These are phyloP conservation scores for Hypercompe scribonia DNA, from an alignment of 2,888 invertebrate species.

Conservation along the genomic window DNA sequence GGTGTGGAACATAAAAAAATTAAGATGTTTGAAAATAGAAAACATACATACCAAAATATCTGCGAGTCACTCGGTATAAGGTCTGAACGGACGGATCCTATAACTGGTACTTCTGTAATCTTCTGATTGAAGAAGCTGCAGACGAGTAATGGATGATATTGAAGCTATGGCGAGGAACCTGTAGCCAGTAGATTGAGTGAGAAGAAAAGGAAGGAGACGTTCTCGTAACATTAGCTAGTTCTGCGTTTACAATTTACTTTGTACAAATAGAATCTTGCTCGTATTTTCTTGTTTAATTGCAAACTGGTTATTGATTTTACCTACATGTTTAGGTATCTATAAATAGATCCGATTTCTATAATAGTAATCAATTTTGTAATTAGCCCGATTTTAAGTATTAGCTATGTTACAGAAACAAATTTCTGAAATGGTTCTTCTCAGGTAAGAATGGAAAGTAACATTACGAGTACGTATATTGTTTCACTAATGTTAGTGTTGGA, in stretches of 20 bases:
- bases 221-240: not conserved
- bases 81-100: not conserved
- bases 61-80: not conserved
- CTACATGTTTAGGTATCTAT: too few species aligned
- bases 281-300: not conserved
- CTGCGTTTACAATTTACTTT: not conserved
- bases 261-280: not conserved
- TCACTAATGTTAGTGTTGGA: too few species aligned
- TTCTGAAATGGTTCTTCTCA: too few species aligned
- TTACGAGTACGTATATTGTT: too few species aligned
- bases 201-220: not conserved
- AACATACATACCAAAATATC: not conserved
- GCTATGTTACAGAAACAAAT: too few species aligned
- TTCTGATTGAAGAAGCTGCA: not conserved
- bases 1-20: not conserved
- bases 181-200: not conserved
- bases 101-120: not conserved
- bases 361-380: not conserved
- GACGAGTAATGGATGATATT: not conserved
- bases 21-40: too few species aligned
- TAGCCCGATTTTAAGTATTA: not conserved
- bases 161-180: not conserved
- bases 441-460: too few species aligned
- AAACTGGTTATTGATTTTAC: not conserved
- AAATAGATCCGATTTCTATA: not conserved